phyloP scores from a whole-genome alignment of 2,797 vertebrate genomes.

The Macroramphosus scolopax region DNA sequence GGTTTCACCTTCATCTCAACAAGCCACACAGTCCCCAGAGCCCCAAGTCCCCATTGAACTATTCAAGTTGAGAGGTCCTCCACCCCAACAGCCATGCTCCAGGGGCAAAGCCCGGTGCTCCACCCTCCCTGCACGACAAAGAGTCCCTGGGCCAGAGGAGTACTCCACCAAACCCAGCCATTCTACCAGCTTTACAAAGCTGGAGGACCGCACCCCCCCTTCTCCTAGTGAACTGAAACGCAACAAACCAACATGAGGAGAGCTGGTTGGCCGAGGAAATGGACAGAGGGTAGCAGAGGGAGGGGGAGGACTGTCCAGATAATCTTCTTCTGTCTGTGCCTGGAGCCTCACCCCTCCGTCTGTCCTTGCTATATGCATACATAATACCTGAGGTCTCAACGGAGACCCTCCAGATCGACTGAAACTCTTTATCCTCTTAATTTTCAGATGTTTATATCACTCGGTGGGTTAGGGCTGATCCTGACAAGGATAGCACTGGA shows the following conservation, averaged over 20 bases:
- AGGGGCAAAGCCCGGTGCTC: conserved; percentile 68
- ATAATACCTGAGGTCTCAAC: conserved; percentile 38
- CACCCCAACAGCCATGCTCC: conserved; percentile 55
- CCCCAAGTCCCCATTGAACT: conserved; percentile 55
- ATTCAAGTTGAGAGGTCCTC: conserved; percentile 63
- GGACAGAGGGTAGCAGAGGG: conserved; percentile 23
- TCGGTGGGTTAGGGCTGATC: conserved; percentile 35
- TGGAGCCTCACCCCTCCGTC: conserved; percentile 37
- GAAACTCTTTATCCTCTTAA: conserved; percentile 41
- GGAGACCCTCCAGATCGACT: conserved; percentile 29
- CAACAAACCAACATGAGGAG: conserved; percentile 60
- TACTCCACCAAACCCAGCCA: conserved; percentile 65
- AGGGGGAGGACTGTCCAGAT: conserved; percentile 44
- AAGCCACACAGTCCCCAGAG: conserved; percentile 20
- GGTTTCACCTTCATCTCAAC: conserved; percentile 16
- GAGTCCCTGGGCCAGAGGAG: conserved; percentile 48
- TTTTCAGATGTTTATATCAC: conserved; percentile 39
- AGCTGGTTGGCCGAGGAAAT: conserved; percentile 10
- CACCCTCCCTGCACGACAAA: conserved; percentile 74
- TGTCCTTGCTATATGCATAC: conserved; percentile 18
- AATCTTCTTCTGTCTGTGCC: conserved; percentile 54
- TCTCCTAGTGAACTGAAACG: conserved; percentile 67
- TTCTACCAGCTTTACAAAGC: conserved; percentile 73
- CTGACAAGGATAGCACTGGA: conserved; percentile 32
- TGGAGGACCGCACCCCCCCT: conserved; percentile 61